Evolutionary conservation across 1,140 invertebrate genomes (phyloP).

Genomic region (Drosophila sulfurigaster): DNA sequence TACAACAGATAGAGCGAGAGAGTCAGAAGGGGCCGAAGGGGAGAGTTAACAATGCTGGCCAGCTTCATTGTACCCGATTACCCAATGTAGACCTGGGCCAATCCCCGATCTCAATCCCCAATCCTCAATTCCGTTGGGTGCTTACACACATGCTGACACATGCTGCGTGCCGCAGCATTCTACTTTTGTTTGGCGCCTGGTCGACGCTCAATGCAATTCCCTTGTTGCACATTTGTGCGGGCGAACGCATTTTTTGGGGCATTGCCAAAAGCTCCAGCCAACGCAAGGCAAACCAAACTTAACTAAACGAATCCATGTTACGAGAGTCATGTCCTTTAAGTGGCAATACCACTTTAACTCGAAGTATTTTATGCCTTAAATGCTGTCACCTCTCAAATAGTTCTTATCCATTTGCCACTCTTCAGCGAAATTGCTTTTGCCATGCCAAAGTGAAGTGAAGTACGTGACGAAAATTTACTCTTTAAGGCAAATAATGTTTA

Average conservation of each 20-base stretch:
- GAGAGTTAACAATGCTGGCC: constrained; percentile 49
- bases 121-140: constrained; percentile 29
- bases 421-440: not conserved
- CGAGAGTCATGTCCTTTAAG: not conserved
- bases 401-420: not conserved
- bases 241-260: constrained; percentile 57
- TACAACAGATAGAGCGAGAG: not conserved
- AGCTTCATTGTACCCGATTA: constrained; percentile 39
- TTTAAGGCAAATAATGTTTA: not conserved
- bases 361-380: not conserved
- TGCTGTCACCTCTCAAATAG: not conserved
- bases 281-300: constrained; percentile 16
- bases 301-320: not conserved
- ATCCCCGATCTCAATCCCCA: constrained; percentile 11
- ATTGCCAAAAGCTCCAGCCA: constrained; percentile 58
- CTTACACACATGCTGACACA: constrained; percentile 35
- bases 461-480: too few relatives aligned
- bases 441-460: not conserved
- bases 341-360: constrained; percentile 8
- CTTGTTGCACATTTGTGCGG: constrained; percentile 63
- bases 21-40: not conserved
- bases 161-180: constrained; percentile 24
- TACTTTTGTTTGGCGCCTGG: constrained; percentile 29
- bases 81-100: constrained; percentile 1
- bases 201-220: constrained; percentile 39